phyloP scores from a whole-genome alignment of 2,888 invertebrate species.

The Monoplex corrugatus region DNA sequence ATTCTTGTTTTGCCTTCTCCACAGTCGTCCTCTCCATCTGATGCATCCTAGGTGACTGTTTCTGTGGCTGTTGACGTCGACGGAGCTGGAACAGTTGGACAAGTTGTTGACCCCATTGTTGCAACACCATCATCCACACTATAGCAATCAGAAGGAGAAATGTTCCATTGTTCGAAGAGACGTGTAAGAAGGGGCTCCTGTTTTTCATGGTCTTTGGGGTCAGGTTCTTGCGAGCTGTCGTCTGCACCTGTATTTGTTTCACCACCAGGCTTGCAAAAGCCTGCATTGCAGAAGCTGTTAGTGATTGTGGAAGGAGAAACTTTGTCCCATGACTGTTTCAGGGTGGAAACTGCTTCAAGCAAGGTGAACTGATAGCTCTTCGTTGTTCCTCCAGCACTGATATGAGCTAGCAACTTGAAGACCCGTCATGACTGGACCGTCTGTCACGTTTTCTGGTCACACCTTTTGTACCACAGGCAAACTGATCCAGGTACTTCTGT shows the following conservation, averaged over 20 bases:
- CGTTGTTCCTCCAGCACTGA: slow-evolving; percentile 7
- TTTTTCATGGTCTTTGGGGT: background rate
- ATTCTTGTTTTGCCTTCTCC: background rate
- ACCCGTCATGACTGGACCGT: too few species aligned
- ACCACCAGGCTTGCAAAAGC: background rate
- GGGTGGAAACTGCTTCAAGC: background rate
- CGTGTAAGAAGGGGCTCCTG: slow-evolving; percentile 27
- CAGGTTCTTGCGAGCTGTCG: background rate
- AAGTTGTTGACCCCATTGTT: background rate
- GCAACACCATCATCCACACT: slow-evolving; percentile 12
- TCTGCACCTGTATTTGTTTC: background rate
- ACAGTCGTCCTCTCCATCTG: slow-evolving; percentile 33
- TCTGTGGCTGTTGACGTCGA: background rate
- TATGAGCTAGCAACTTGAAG: slow-evolving; percentile 31
- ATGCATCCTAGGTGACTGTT: background rate
- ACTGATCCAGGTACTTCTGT: too few species aligned
- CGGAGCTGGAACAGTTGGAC: background rate
- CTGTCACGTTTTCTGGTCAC: too few species aligned
- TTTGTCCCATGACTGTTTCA: slow-evolving; percentile 32
- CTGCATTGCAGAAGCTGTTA: slow-evolving; percentile 25
- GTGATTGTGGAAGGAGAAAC: slow-evolving; percentile 6
- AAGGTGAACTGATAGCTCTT: background rate
- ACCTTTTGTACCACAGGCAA: too few species aligned
- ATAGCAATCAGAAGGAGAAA: slow-evolving; percentile 17
- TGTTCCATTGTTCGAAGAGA: slow-evolving; percentile 9